A percentile compares a stretch with the other conserved stretches of the same genome.
Conservation (phyloP, 35 echinoderm and acorn worm genomes). For the Lytechinus pictus region DNA sequence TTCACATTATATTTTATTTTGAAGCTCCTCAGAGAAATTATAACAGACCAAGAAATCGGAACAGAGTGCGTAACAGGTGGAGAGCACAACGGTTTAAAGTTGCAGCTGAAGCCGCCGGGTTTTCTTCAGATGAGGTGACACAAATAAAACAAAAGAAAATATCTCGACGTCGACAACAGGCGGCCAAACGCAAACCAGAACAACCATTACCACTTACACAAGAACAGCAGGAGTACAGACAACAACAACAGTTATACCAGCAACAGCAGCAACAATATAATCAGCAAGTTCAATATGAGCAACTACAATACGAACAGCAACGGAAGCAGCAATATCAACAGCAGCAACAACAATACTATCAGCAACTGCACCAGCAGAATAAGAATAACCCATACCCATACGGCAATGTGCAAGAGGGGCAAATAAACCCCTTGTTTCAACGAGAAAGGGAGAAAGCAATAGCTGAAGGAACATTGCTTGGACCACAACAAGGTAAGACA, state of each 20-base stretch:
- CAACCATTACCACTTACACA: not conserved
- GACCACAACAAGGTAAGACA: not conserved
- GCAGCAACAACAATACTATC: not conserved
- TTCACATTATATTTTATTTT: not conserved
- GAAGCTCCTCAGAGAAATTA: not conserved
- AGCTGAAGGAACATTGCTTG: constrained; percentile 13
- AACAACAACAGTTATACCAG: not conserved
- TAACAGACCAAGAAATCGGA: not conserved
- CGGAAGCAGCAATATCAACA: not conserved
- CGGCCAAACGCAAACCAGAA: not conserved
- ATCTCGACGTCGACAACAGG: not conserved
- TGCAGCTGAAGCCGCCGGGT: not conserved
- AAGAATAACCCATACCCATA: not conserved
- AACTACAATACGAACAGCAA: not conserved
- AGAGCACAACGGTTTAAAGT: not conserved
- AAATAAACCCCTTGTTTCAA: constrained; percentile 6
- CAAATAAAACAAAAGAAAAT: not conserved
- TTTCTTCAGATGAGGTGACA: constrained; percentile 7
- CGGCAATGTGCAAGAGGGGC: not conserved
- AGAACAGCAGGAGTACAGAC: not conserved
- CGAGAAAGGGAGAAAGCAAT: not conserved
- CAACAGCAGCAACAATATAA: not conserved
- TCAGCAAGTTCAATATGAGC: not conserved
- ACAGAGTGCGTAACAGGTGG: not conserved
- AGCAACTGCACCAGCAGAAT: not conserved